Base-by-base conservation (phyloP, 2,113 vertebrate species). In the Thalassoma bifasciatum region DNA sequence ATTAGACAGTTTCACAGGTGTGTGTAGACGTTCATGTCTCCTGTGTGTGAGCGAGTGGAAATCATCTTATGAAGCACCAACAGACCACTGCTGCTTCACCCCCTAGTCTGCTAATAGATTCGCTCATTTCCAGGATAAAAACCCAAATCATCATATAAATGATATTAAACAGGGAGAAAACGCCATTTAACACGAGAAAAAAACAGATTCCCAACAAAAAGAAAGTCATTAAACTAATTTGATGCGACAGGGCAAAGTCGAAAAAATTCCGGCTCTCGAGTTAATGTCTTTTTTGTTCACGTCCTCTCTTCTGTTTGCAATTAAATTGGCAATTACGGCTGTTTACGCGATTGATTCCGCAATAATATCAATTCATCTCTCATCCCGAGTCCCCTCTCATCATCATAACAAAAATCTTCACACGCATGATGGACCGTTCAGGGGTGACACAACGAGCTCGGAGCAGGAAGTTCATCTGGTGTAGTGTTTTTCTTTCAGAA, bases 291-390 rank as follows among this genome's bases (percentile, higher is more conserved):
- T 70, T 68, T 79, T 78, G 85, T 80, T 84, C 82, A 86, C 71
- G 72, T 87, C 56, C 83, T 78, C 77, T 86, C 82, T 84, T 90
- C 61, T 87, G 77, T 88, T 75, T 30, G 80, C 89, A 92, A 91
- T 93, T 92, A 92, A 86, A 87, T 77, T 71, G 34, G 75, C 84
- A 91, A 89, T 91, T 92, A 91, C 77, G 82, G 81, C 54, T 84
- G 81, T 90, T 91, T 90, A 73, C 75, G 63, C 61, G 66, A 87
- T 80, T 72, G 76, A 89, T 91, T 90, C 63, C 65, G n/a, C 71
- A 79, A 75, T 77, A 87, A 90, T 81, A 83, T 57, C 59, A 72
- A 75, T 85, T 90, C 65, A 83, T 83, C 84, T 81, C 75, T 72
- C 57, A 86, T 82, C 77, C 66, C 23, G 54, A 57, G 23, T 79